Evolutionary conservation across 2,113 vertebrate genomes (phyloP).

Genomic region (Numida meleagris): DNA sequence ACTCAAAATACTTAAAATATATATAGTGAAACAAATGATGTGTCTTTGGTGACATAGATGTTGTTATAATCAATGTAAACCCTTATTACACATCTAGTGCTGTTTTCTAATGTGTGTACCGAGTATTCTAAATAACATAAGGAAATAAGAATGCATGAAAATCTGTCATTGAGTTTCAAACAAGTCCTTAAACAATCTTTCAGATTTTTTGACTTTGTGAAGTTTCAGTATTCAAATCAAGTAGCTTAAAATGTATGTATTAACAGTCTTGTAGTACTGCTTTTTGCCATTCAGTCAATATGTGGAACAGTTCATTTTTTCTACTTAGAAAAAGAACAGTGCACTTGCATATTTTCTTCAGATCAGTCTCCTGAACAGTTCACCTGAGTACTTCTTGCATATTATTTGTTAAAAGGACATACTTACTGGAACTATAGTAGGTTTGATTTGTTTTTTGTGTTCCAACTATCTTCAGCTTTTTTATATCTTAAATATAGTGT

Average conservation of each 20-base stretch:
- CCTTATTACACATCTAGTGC: not conserved
- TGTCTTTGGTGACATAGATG: not conserved
- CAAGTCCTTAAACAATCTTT: constrained; percentile 1
- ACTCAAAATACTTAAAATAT: not conserved
- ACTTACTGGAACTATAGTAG: not conserved
- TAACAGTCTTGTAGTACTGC: not conserved
- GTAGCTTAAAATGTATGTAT: not conserved
- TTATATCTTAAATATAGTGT: not conserved
- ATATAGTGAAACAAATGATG: not conserved
- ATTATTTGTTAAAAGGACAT: not conserved
- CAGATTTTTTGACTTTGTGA: not conserved
- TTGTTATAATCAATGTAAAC: not conserved
- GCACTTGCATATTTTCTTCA: not conserved
- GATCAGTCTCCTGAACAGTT: not conserved
- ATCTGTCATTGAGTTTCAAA: constrained; percentile 10
- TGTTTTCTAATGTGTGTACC: not conserved
- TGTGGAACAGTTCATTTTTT: constrained; percentile 5
- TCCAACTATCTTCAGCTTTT: not conserved
- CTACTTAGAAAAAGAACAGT: not conserved
- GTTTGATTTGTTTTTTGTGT: not conserved
- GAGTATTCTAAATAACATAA: constrained; percentile 14
- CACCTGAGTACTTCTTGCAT: not conserved
- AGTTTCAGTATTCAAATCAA: not conserved
- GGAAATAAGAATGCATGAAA: constrained; percentile 35
- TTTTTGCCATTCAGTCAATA: not conserved